Evolutionary conservation across 2,888 invertebrate species (phyloP), one percentile per base, ranked within the genome.

Genomic region (Criorhina ranunculi): DNA sequence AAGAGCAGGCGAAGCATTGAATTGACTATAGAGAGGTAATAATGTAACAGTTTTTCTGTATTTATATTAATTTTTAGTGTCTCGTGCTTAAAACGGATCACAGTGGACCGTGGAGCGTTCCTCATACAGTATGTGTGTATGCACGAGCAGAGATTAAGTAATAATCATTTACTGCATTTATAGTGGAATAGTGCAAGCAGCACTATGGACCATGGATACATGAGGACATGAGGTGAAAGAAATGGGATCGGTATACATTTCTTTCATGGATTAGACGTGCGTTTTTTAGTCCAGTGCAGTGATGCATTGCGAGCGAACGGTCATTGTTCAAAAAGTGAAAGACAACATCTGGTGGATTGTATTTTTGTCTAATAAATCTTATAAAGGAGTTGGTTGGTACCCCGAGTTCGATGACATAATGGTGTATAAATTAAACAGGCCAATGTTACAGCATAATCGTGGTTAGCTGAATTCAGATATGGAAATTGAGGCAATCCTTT

Each of bases 311-410:
- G 40, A 31, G 40, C 59, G 67, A 55, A 44, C 29, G 62, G 70
- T 60, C 72, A 77, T 78, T 83, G 82, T 83, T 78, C 35, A 55
- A 66, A 46, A 76, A 77, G 77, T 72, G 78, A 82, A 82, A 82
- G 70, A 60, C 70, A 44, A 37, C 37, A n/a, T 37, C n/a, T n/a
- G 15, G 12, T 11, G 40, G 17, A 69, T 62, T 69, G 59, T 60
- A 49, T 8, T 44, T 77, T 44, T 44, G 51, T 35, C 29, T 29
- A 53, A 53, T 73, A 35, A 42, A 62, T 73, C 53, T 44, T 33
- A 53, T 62, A 31, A 53, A 55, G 55, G 35, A 55, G 33, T 55
- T 55, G 31, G n/a, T 9, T 7, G 33, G 33, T 2, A 8, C 31
- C 12, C 7, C 12, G 24, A 24, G 4, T 24, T 4, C 4, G 53